Conservation (phyloP, 2,113 vertebrate genomes). For the Andinoacara biseriatus region DNA sequence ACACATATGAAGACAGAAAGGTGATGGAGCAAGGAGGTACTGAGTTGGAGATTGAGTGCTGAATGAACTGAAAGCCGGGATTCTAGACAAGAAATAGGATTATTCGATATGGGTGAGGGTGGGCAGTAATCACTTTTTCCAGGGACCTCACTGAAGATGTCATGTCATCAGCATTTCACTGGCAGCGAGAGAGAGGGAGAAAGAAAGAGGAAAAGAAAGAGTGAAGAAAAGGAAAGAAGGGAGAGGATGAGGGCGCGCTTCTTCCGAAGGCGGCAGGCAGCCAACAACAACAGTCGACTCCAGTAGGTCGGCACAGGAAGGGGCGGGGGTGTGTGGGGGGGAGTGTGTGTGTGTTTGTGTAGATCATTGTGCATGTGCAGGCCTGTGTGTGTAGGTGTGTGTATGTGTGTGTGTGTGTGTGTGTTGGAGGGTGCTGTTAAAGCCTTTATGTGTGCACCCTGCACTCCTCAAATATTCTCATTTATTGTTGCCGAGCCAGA, state of each 20-base stretch:
- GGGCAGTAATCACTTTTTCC: constrained; percentile 72
- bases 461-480: constrained; percentile 65
- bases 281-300: constrained; percentile 95
- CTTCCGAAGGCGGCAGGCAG: constrained; percentile 84
- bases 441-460: constrained; percentile 87
- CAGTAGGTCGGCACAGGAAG: constrained; percentile 96
- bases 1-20: not conserved
- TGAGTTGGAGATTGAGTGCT: constrained; percentile 11
- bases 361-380: constrained; percentile 49
- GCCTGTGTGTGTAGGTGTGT: constrained; percentile 32
- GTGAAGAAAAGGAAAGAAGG: constrained; percentile 42
- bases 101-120: constrained; percentile 55
- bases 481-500: constrained; percentile 81
- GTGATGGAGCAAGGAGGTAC: constrained; percentile 14
- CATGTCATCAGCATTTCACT: constrained; percentile 87
- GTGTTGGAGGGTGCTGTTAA: constrained; percentile 75
- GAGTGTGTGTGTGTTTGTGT: constrained; percentile 21
- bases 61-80: constrained; percentile 9
- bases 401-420: constrained; percentile 42
- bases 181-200: constrained; percentile 42
- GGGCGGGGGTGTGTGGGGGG: constrained; percentile 60
- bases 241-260: constrained; percentile 71
- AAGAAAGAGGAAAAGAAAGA: constrained; percentile 22
- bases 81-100: constrained; percentile 35
- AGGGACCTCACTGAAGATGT: constrained; percentile 82